Evolutionary conservation across 2,888 invertebrate genomes (phyloP).

Genomic region (Drosophila bunnanda): DNA sequence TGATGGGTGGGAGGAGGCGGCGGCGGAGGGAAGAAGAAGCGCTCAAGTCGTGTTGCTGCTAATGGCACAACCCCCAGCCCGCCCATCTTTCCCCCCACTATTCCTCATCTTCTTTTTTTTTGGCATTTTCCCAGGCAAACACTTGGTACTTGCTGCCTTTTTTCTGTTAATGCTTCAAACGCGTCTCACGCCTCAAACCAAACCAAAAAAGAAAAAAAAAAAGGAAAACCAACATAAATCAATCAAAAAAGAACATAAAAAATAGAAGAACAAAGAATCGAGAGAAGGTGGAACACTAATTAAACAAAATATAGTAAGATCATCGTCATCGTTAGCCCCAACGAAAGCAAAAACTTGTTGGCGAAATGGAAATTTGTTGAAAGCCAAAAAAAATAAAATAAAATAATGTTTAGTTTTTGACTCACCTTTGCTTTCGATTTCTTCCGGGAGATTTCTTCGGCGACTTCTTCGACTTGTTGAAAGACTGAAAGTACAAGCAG

Average conservation of each 20-base stretch:
- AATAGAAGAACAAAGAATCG: background rate
- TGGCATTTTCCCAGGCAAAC: conserved; percentile 35
- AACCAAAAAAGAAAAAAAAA: background rate
- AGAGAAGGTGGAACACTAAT: conserved; percentile 24
- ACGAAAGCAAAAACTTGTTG: conserved; percentile 41
- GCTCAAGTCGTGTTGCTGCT: conserved; percentile 65
- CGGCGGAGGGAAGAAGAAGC: conserved; percentile 3
- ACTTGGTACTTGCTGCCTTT: conserved; percentile 8
- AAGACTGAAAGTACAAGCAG: conserved; percentile 71
- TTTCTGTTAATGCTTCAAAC: conserved; percentile 21
- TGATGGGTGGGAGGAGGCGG: conserved; percentile 3
- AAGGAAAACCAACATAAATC: conserved; percentile 25
- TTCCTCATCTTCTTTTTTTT: too few species aligned
- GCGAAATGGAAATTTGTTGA: conserved; percentile 33
- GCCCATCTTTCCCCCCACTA: background rate
- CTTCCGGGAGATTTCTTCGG: conserved; percentile 20
- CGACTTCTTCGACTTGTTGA: conserved; percentile 36
- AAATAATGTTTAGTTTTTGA: conserved; percentile 30
- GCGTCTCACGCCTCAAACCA: conserved; percentile 28
- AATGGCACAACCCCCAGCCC: conserved; percentile 49
- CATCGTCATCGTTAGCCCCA: background rate
- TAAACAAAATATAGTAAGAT: conserved; percentile 15
- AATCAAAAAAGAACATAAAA: conserved; percentile 14
- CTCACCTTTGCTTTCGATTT: conserved; percentile 36
- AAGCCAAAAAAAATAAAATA: background rate